These are phyloP conservation scores for Polypterus bichir DNA, from an alignment of 2,113 vertebrate species.

Conservation along the genomic window DNA sequence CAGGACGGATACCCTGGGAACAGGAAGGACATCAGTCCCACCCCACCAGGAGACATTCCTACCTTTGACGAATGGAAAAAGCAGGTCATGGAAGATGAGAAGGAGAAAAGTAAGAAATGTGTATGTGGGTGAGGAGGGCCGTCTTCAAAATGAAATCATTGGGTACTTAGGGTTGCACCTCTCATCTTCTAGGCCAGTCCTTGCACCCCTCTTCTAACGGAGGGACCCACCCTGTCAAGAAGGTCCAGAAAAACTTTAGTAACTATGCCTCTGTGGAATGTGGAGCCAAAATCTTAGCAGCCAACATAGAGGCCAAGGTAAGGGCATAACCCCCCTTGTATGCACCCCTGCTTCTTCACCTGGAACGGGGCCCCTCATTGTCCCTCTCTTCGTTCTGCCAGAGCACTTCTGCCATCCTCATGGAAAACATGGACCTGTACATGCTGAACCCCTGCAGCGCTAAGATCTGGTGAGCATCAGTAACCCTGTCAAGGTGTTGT, in stretches of 20 bases:
- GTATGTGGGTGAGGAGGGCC: background rate
- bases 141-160: conserved; percentile 13
- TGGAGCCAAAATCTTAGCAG: conserved; percentile 91
- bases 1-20: conserved; percentile 47
- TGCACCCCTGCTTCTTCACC: conserved; percentile 4
- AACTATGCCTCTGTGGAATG: conserved; percentile 97
- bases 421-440: conserved; percentile 97
- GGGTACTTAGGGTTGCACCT: background rate
- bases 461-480: conserved; percentile 79
- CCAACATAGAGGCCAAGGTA: conserved; percentile 96
- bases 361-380: conserved; percentile 41
- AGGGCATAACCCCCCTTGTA: background rate
- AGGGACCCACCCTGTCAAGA: conserved; percentile 71
- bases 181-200: conserved; percentile 64
- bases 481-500: background rate
- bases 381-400: conserved; percentile 25
- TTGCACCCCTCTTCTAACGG: conserved; percentile 72
- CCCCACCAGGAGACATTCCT: conserved; percentile 75
- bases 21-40: conserved; percentile 61
- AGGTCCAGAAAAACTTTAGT: conserved; percentile 94
- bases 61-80: conserved; percentile 98
- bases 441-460: conserved; percentile 98
- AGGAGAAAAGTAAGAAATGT: conserved; percentile 81
- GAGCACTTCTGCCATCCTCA: conserved; percentile 94
- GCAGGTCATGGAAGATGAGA: conserved; percentile 96